Percentiles rank a stretch among this genome's conserved stretches.
These are phyloP conservation scores for Ahaetulla prasina DNA, from an alignment of 2,113 vertebrate species.

Conservation along the genomic window DNA sequence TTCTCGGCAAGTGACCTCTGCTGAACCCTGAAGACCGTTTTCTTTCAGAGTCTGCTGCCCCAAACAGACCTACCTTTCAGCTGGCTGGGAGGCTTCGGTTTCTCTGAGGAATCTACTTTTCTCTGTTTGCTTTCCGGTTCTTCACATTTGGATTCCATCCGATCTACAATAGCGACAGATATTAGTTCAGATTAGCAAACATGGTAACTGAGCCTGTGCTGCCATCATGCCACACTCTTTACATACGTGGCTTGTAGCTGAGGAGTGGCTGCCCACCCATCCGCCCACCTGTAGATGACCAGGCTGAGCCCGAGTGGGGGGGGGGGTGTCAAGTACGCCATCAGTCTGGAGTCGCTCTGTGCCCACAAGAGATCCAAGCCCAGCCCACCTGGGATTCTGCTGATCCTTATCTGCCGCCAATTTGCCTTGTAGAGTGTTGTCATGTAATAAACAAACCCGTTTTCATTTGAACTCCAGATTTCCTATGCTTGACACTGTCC, in stretches of 20 bases:
- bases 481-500: not conserved
- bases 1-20: not conserved
- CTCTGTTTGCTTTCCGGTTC: conserved; percentile 52
- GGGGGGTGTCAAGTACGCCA: too few relatives aligned
- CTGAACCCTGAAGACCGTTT: not conserved
- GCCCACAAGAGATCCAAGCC: not conserved
- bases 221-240: not conserved
- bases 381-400: not conserved
- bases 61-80: conserved; percentile 43
- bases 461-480: not conserved
- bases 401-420: not conserved
- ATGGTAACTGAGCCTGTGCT: not conserved
- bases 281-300: not conserved
- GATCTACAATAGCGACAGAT: conserved; percentile 33
- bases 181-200: not conserved
- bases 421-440: not conserved
- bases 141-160: conserved; percentile 37
- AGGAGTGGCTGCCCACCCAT: not conserved
- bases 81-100: conserved; percentile 15
- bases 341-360: not conserved
- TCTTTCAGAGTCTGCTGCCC: too few relatives aligned
- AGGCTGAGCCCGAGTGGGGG: not conserved
- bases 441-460: not conserved
- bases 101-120: conserved; percentile 38
- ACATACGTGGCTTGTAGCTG: not conserved